These are phyloP conservation scores for Pandion haliaetus DNA, from an alignment of 2,113 vertebrate species.

Conservation along the genomic window DNA sequence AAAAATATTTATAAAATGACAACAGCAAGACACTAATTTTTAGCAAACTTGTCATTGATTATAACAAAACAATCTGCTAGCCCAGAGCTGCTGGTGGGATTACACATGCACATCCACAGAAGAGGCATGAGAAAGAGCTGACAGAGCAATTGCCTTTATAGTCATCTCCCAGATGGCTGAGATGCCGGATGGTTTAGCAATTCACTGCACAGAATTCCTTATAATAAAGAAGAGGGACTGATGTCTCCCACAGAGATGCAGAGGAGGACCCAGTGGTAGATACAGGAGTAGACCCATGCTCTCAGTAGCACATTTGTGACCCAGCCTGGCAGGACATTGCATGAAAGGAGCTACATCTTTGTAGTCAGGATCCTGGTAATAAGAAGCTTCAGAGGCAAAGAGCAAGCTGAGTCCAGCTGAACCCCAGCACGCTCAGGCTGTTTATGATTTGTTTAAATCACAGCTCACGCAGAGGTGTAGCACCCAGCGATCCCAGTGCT, in stretches of 20 bases:
- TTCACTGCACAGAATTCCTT: neutral
- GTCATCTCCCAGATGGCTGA: neutral
- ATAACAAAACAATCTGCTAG: neutral
- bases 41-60: neutral
- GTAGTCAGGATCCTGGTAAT: neutral
- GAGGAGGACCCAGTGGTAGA: neutral
- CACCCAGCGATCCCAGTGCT: neutral
- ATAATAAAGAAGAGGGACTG: neutral
- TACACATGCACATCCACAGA: neutral
- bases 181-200: neutral
- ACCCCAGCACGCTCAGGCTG: fast-evolving
- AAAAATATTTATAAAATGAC: neutral
- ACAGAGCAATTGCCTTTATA: neutral
- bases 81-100: neutral
- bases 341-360: neutral
- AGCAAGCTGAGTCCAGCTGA: neutral
- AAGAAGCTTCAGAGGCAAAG: neutral
- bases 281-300: neutral
- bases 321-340: neutral
- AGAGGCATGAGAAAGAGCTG: neutral
- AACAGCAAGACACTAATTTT: neutral
- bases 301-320: neutral
- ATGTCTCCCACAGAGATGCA: neutral
- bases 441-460: neutral
- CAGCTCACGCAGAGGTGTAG: neutral